phyloP scores from a whole-genome alignment of 2,113 vertebrate genomes.

The Strix uralensis region DNA sequence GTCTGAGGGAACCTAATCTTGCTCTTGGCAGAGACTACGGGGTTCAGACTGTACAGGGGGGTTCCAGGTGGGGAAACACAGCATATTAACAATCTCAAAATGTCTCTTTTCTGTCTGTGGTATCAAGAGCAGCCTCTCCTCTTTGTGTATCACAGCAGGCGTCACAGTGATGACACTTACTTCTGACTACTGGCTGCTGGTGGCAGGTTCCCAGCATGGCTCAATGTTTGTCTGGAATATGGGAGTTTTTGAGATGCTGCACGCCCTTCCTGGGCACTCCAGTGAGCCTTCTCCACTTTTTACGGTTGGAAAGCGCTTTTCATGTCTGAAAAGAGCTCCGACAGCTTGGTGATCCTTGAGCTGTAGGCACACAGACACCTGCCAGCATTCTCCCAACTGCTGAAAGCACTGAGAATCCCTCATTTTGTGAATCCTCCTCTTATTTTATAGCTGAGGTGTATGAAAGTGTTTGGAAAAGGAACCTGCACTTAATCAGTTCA shows the following conservation, averaged over 20 bases:
- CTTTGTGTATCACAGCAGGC: constrained; percentile 4
- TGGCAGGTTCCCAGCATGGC: constrained; percentile 76
- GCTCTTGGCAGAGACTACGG: not conserved
- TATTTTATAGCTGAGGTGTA: constrained; percentile 59
- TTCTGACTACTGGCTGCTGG: constrained; percentile 63
- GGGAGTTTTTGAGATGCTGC: constrained; percentile 64
- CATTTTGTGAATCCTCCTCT: not conserved
- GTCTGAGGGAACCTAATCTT: constrained; percentile 30
- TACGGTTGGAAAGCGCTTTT: not conserved
- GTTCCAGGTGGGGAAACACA: not conserved
- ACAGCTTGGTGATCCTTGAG: not conserved
- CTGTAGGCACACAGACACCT: not conserved
- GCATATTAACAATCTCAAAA: not conserved
- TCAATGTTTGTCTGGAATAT: constrained; percentile 73
- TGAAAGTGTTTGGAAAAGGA: constrained; percentile 62
- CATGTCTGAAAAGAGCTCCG: not conserved
- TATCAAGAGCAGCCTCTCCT: not conserved
- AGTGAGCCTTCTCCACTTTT: constrained; percentile 45
- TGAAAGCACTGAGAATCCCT: not conserved
- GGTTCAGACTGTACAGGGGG: not conserved
- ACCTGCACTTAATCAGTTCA: not conserved
- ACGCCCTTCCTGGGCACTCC: constrained; percentile 74
- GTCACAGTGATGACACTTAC: constrained; percentile 73
- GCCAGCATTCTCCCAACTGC: not conserved
- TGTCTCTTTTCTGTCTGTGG: not conserved